Evolutionary conservation across 1,140 invertebrate species (phyloP), one percentile per base, ranked within the genome.

Genomic region (Megalonaias nervosa): DNA sequence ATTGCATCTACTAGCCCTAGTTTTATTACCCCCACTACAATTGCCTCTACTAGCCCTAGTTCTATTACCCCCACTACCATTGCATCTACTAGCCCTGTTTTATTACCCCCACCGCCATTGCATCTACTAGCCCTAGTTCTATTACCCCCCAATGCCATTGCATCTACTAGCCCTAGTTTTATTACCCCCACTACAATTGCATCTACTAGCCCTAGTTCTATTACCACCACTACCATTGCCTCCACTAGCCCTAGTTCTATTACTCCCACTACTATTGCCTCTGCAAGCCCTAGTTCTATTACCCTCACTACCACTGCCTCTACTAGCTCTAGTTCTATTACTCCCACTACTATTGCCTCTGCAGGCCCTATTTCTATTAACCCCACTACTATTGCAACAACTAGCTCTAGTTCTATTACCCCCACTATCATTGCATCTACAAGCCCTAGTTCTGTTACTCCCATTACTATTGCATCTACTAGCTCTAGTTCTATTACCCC

Each of bases 101-200:
- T 67, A 21, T 19, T 67, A 67, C 0, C 26, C 11, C 12, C 19
- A 21, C 31, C 0, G 26, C 15, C 11, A 67, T 19, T 67, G 19
- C 15, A 6, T 21, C 13, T 67, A 38, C 66, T 38, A 21, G 0
- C 19, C 19, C 31, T 67, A 67, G 17, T 67, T n/a, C 65, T 67
- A 67, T 26, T 67, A 67, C 65, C 26, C 17, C 17, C 65, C 26
- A 5, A 2, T 67, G 9, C 65, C 9, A 67, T 6, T 67, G 26
- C 65, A n/a, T 0, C 3, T 4, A 67, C 65, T 67, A 67, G 17
- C 26, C 3, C 65, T 67, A 6, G 17, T 67, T 6, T n/a, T 67
- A 67, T 26, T 67, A 67, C 65, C 17, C 65, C 26, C 17, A 67
- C 5, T 67, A 67, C 65, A 2, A 67, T 26, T 67, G 2, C 65